Evolutionary conservation across 2,888 invertebrate genomes (phyloP), one percentile per base, ranked within the genome.

Genomic region (Pachydiplax longipennis): DNA sequence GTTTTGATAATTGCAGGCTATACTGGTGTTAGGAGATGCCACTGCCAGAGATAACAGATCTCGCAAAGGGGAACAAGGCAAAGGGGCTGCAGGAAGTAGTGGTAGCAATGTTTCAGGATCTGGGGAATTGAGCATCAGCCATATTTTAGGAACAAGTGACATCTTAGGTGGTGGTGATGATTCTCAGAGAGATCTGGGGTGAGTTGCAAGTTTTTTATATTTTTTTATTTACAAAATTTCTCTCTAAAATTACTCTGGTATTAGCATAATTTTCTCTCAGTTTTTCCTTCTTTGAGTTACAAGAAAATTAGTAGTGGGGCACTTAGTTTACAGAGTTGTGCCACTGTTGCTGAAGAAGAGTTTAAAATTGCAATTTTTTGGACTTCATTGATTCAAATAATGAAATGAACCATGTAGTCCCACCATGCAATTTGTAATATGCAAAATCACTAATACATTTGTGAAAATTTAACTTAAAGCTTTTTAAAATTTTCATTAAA

Each of bases 91-190:
- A 18, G 90, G 90, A 90, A 92, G 90, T 15, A 90, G 91, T 92
- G 91, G 91, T 92, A 92, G 91, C 91, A 92, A 90, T 90, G 92
- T 91, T 37, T 90, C 93, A 91, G 94, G 94, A 22, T 95, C 96
- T 0, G 96, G 97, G 81, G 98, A 98, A 94, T 94, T 98, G 37
- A 98, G 96, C 91, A 96, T 96, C 91, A 96, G 97, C 91, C 98
- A 98, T 93, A 98, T 99, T 92, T 94, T 98, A 73, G 98, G 98
- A 80, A 98, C 98, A 0, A 98, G 97, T 92, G 97, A 96, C 92
- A 96, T 97, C 91, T 93, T 96, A 37, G 95, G 96, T 53, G 96
- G 96, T 73, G 95, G 95, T 25, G 97, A 97, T 91, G 97, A 98
- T 92, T 95, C 96, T 12, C 96, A 96, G 92, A 95, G 97, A 91